Evolutionary conservation across 2,113 vertebrate genomes (phyloP).

Genomic region (Channa argus): DNA sequence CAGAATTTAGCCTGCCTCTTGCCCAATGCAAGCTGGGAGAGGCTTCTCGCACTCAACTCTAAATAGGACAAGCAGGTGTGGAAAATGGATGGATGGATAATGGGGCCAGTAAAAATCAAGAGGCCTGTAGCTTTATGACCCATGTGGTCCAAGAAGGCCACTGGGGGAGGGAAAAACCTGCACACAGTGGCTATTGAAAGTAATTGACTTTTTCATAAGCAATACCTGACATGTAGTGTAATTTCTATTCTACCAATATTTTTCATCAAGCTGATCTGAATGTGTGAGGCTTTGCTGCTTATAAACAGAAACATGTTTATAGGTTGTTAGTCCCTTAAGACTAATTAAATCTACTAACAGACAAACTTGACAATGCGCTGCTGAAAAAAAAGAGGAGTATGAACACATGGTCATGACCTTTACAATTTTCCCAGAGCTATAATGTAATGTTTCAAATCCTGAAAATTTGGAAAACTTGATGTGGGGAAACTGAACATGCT

Average conservation of each 20-base stretch:
- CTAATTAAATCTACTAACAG: slow-evolving; percentile 64
- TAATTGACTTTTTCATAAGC: slow-evolving; percentile 48
- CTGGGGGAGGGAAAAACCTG: background rate
- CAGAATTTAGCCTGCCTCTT: background rate
- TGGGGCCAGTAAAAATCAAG: slow-evolving; percentile 12
- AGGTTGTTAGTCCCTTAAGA: slow-evolving; percentile 64
- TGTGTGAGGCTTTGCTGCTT: slow-evolving; percentile 38
- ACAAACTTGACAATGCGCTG: slow-evolving; percentile 63
- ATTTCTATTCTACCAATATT: slow-evolving; percentile 47
- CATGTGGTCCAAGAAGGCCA: background rate
- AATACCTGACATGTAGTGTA: slow-evolving; percentile 27
- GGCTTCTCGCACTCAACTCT: background rate
- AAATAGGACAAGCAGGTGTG: slow-evolving; percentile 13
- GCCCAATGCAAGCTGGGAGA: slow-evolving; percentile 18
- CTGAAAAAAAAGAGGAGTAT: slow-evolving; percentile 24
- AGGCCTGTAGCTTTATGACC: slow-evolving; percentile 28
- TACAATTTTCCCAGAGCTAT: slow-evolving; percentile 20
- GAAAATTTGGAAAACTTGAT: slow-evolving; percentile 32
- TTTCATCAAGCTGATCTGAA: slow-evolving; percentile 43
- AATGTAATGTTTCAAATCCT: slow-evolving; percentile 23
- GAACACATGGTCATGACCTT: slow-evolving; percentile 52
- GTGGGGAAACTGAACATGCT: background rate
- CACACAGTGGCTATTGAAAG: slow-evolving; percentile 29
- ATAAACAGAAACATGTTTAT: slow-evolving; percentile 58
- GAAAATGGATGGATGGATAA: slow-evolving; percentile 32